phyloP scores from a whole-genome alignment of 2,797 vertebrate genomes.

The Sebastes oblongus region DNA sequence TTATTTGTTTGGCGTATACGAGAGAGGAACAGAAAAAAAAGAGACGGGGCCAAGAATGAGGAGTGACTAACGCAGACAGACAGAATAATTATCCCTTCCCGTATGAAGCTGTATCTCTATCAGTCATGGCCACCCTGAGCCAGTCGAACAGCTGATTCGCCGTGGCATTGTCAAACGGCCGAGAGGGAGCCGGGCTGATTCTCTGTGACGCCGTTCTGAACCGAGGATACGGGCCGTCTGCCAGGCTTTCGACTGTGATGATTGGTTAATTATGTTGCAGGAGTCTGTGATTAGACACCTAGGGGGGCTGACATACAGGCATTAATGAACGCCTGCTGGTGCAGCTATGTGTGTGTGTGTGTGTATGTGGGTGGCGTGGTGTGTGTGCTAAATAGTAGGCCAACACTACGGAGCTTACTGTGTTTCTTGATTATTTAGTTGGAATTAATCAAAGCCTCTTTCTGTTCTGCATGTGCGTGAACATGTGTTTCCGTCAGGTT shows the following conservation, averaged over 20 bases:
- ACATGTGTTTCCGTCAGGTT: slow-evolving; percentile 20
- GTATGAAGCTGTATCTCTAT: slow-evolving; percentile 47
- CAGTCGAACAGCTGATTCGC: slow-evolving; percentile 56
- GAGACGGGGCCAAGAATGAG: slow-evolving; percentile 7
- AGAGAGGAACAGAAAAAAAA: neutral
- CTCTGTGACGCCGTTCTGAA: slow-evolving; percentile 50
- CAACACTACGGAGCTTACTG: slow-evolving; percentile 13
- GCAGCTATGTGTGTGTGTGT: neutral
- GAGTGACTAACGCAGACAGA: slow-evolving; percentile 64
- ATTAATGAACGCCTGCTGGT: slow-evolving; percentile 56
- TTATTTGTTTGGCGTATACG: neutral
- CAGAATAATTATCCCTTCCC: slow-evolving; percentile 69
- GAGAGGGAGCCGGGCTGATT: slow-evolving; percentile 52
- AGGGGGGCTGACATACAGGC: slow-evolving; percentile 41
- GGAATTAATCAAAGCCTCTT: slow-evolving; percentile 25
- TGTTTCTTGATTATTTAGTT: slow-evolving; percentile 22
- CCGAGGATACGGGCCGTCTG: slow-evolving; percentile 30
- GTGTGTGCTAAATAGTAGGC: slow-evolving; percentile 12
- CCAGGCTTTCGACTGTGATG: slow-evolving; percentile 45
- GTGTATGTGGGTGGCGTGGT: slow-evolving; percentile 10
- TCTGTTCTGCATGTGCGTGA: slow-evolving; percentile 8
- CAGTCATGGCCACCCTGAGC: slow-evolving; percentile 60
- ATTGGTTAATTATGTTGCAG: slow-evolving; percentile 74
- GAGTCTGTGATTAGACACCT: slow-evolving; percentile 66
- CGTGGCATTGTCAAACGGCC: slow-evolving; percentile 43